phyloP scores from a whole-genome alignment of 2,113 vertebrate species.

The Fregetta grallaria region DNA sequence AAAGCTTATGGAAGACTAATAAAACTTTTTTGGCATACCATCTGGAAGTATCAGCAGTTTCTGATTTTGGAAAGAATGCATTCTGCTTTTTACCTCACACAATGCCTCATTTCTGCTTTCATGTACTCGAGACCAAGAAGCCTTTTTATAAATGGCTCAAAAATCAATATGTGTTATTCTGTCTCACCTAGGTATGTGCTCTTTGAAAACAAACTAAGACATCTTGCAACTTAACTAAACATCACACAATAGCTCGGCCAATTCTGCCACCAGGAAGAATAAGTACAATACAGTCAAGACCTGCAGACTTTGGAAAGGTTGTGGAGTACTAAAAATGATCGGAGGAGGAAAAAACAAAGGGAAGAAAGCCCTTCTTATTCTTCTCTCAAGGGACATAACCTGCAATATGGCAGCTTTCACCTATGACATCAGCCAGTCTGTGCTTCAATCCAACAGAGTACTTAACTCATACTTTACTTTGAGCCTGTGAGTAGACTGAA shows the following conservation, averaged over 20 bases:
- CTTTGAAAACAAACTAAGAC: conserved; percentile 23
- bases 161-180: background rate
- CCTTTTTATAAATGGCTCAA: background rate
- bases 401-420: background rate
- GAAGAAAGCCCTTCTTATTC: background rate
- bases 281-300: background rate
- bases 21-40: background rate
- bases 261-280: background rate
- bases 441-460: background rate
- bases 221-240: background rate
- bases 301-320: background rate
- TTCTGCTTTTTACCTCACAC: conserved; percentile 43
- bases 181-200: background rate
- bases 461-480: background rate
- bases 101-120: conserved; percentile 37
- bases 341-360: background rate
- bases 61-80: background rate
- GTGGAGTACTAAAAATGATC: background rate
- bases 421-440: background rate
- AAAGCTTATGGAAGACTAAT: conserved; percentile 19
- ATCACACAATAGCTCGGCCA: background rate
- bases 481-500: background rate
- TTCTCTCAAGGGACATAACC: background rate
- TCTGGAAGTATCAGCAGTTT: conserved; percentile 12
- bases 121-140: background rate